phyloP scores from a whole-genome alignment of 2,797 vertebrate species.

The Phoeniculus purpureus region DNA sequence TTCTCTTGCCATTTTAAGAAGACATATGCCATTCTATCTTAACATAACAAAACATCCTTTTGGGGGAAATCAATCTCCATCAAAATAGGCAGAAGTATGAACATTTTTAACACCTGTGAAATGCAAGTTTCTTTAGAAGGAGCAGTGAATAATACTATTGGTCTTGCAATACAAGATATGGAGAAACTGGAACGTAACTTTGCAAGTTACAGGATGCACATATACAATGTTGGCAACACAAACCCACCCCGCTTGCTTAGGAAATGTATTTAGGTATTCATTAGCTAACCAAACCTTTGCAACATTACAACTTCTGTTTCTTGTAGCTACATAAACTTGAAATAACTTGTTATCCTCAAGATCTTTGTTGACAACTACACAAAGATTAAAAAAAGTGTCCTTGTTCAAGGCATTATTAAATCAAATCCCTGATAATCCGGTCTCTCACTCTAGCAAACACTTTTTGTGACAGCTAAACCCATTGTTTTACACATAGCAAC shows the following conservation, averaged over 20 bases:
- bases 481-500: neutral
- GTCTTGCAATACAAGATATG: neutral
- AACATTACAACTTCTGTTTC: neutral
- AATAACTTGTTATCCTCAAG: neutral
- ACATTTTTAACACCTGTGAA: neutral
- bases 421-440: neutral
- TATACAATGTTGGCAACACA: neutral
- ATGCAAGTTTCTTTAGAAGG: neutral
- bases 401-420: neutral
- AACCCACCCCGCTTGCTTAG: neutral
- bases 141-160: neutral
- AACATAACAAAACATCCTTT: neutral
- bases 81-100: neutral
- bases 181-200: neutral
- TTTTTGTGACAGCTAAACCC: neutral
- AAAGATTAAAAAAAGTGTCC: neutral
- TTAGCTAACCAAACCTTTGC: neutral
- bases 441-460: neutral
- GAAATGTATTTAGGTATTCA: neutral
- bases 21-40: neutral
- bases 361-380: neutral
- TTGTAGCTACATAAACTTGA: neutral
- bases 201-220: accelerated
- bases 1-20: neutral
- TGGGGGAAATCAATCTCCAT: neutral